Evolutionary conservation across 2,888 invertebrate genomes (phyloP), one percentile per base, ranked within the genome.

Genomic region (Mycalesis mineus): DNA sequence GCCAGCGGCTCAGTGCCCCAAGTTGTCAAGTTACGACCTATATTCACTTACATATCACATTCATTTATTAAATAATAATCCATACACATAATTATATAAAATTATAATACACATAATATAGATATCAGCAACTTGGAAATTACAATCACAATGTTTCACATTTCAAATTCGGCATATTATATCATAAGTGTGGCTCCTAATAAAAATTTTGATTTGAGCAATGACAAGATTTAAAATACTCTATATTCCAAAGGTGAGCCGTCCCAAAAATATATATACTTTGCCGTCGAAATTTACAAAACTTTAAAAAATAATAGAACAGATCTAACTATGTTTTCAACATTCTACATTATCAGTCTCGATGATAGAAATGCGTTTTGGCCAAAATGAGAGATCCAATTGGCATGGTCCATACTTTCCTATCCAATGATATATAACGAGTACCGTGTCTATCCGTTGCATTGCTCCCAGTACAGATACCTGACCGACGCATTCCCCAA

Each of bases 291-390:
- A 76, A 77, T 80, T 78, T 78, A 80, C 75, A 84, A 84, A 77
- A 77, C 70, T 68, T 79, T 81, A 78, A 75, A 86, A 86, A 88
- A 86, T 82, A 84, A 85, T 83, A 81, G 84, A 86, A 83, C 86
- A 83, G 85, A 81, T 87, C 85, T 86, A 83, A 79, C 80, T 86
- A 84, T 80, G 77, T 78, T 80, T 78, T 85, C 82, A 82, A 84
- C 84, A 77, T 80, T 81, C 81, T 88, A 88, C 75, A 75, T 79
- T 82, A 88, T 88, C 88, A 88, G 89, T 89, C 88, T 89, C 87
- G 84, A 84, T 82, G 78, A 81, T 83, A 76, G 78, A 84, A 85
- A 88, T 83, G 85, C 84, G 74, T 84, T 88, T 88, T 88, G 88
- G 88, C 88, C 87, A 78, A 85, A 82, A 81, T 75, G 85, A 88